Evolutionary conservation across 2,888 invertebrate genomes (phyloP), one percentile per base, ranked within the genome.

Genomic region (Xestia ashworthii): DNA sequence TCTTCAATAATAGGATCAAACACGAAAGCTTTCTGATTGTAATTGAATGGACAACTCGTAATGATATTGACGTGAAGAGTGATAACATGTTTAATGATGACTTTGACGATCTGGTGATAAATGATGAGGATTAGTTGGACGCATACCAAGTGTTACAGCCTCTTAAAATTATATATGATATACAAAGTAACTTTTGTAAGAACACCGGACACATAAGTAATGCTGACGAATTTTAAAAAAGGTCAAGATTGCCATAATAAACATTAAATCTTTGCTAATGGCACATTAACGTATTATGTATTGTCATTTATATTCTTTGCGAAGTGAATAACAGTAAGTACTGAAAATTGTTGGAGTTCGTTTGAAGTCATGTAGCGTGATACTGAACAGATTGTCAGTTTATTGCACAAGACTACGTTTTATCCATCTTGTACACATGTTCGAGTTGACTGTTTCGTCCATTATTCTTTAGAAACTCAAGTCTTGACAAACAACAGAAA

Each of bases 1-100:
- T 80, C 72, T 55, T 68, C 76, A 86, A 89, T 89, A 89, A 89
- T 89, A 85, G 90, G 89, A 89, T 87, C 87, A 89, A 88, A 89
- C 78, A 84, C 84, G 88, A 88, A 82, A 82, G 81, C 77, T 86
- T 76, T 89, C 71, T 87, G 81, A 89, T 88, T 88, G 82, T 89
- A 89, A 88, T 89, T 89, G 89, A 88, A 89, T 87, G 88, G 80
- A 80, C 79, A 80, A 74, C 66, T 78, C 82, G 78, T 88, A 84
- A 89, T 88, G 81, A 87, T 87, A 87, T 88, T 89, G 89, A 89
- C 79, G 82, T 81, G 83, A 74, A 64, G 79, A 87, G 76, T 86
- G 88, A 88, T 87, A 87, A 83, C 74, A 81, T 81, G 75, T 85
- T 85, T 81, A 87, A 87, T 89, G 84, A 74, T 82, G 84, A 87